A percentile compares a stretch with the other conserved stretches of the same genome.
Conservation (phyloP, 92 coral and sea anemone genomes). For the Epizoanthus rinbou region DNA sequence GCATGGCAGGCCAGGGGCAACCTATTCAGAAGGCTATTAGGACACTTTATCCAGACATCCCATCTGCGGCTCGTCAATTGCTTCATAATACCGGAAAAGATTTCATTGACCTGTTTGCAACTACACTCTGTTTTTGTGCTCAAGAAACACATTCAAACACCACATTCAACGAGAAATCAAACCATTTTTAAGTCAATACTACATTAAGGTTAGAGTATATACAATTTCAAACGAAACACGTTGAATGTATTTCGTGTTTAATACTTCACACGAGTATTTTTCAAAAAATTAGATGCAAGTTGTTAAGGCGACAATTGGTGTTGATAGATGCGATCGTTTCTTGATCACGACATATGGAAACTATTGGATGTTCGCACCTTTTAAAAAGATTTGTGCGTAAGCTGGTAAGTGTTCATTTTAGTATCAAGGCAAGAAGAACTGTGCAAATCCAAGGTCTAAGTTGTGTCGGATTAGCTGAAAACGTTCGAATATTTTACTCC, state of each 20-base stretch:
- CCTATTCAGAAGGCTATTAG: background rate
- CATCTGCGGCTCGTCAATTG: constrained; percentile 24
- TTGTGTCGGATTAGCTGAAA: background rate
- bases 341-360: background rate
- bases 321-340: constrained; percentile 17
- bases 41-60: constrained; percentile 5
- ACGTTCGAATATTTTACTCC: background rate
- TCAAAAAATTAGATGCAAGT: background rate
- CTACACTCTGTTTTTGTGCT: too few species aligned
- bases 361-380: background rate
- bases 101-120: too few species aligned
- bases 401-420: background rate
- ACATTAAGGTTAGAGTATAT: too few species aligned
- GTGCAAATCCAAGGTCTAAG: background rate
- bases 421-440: background rate
- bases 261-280: background rate
- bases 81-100: background rate
- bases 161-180: too few species aligned
- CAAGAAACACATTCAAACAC: too few species aligned
- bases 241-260: background rate
- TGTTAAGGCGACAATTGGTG: background rate
- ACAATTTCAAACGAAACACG: too few species aligned
- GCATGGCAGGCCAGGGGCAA: too few species aligned
- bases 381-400: background rate
- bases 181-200: too few species aligned